phyloP scores from a whole-genome alignment of 2,888 invertebrate species.

The Ormyrus nitidulus region DNA sequence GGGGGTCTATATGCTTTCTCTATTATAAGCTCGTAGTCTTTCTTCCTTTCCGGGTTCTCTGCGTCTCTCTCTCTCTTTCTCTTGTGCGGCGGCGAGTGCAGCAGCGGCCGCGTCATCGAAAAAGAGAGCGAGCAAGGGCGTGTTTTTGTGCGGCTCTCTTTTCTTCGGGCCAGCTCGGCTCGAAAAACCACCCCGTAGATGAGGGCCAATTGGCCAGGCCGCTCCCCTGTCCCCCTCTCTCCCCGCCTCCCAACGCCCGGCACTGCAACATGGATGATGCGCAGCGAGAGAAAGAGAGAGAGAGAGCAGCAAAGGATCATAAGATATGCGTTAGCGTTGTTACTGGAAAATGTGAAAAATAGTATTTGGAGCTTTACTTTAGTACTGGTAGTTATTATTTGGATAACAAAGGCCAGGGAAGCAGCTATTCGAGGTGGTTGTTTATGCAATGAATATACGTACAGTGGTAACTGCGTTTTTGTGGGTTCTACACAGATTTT shows the following conservation, averaged over 20 bases:
- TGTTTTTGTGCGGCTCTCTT: conserved; percentile 50
- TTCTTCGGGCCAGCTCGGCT: conserved; percentile 46
- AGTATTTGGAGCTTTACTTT: no score
- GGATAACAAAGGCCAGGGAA: no score
- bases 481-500: no score
- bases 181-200: conserved; percentile 52
- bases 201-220: conserved; percentile 40
- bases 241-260: conserved; percentile 1
- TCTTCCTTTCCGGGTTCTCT: conserved; percentile 52
- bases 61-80: conserved; percentile 19
- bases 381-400: no score
- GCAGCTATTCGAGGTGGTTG: no score
- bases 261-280: conserved; percentile 31
- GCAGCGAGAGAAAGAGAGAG: background rate
- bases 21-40: conserved; percentile 50
- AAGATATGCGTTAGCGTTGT: no score
- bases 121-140: conserved; percentile 40
- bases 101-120: background rate
- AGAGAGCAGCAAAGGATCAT: background rate
- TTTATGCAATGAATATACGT: no score
- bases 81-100: background rate
- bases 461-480: no score
- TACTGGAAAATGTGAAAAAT: no score
- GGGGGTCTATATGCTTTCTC: conserved; percentile 30
- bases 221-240: conserved; percentile 15